phyloP scores from a whole-genome alignment of 2,113 vertebrate genomes.

The Solea solea region DNA sequence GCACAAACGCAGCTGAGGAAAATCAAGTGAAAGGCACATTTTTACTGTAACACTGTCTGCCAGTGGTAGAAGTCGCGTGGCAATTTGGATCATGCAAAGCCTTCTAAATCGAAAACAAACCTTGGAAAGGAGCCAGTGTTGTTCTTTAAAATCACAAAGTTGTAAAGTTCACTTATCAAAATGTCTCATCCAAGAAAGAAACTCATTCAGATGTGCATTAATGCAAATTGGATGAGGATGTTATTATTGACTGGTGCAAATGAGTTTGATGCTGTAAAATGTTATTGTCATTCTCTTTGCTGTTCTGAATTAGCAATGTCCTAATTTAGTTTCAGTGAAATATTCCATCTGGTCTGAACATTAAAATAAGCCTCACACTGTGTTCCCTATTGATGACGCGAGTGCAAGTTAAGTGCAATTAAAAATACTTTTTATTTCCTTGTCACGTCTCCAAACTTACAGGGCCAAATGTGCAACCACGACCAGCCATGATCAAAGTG shows the following conservation, averaged over 20 bases:
- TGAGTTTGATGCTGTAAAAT: conserved; percentile 20
- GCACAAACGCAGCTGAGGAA: conserved; percentile 24
- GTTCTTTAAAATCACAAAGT: conserved; percentile 20
- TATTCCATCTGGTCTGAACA: conserved; percentile 17
- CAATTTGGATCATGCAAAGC: neutral
- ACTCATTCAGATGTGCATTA: neutral
- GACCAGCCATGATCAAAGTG: neutral
- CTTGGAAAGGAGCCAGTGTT: neutral
- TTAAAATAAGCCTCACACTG: conserved; percentile 5
- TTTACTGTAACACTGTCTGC: conserved; percentile 7
- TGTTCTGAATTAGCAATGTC: conserved; percentile 26
- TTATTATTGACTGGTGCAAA: conserved; percentile 26
- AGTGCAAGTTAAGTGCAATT: neutral
- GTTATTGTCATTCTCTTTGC: conserved; percentile 15
- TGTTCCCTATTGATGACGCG: conserved; percentile 25
- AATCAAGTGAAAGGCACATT: conserved; percentile 18
- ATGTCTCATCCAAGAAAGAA: conserved; percentile 6
- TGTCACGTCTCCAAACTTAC: conserved; percentile 7
- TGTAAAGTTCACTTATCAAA: conserved; percentile 19
- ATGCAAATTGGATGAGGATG: conserved; percentile 7
- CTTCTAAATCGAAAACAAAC: conserved; percentile 33
- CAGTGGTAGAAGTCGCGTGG: neutral
- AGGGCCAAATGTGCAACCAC: neutral
- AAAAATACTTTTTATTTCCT: conserved; percentile 22
- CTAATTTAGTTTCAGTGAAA: conserved; percentile 13